Conservation (phyloP, 2,113 vertebrate species). For the Scophthalmus maximus region DNA sequence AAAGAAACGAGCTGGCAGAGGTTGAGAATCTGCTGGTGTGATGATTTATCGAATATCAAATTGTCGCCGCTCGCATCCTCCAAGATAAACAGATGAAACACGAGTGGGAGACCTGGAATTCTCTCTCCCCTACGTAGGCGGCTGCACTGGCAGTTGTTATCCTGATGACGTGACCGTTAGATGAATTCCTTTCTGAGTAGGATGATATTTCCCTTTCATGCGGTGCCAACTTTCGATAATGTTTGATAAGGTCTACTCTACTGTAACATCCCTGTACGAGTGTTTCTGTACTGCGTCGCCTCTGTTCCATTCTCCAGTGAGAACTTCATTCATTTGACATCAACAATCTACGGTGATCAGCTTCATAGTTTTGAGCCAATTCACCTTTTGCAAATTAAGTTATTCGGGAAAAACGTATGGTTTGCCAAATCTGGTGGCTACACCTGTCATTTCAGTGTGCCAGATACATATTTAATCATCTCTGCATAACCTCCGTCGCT, state of each 20-base stretch:
- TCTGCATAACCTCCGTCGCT: background rate
- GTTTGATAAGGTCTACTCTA: too few relatives aligned
- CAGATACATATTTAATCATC: background rate
- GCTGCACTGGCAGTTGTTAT: background rate
- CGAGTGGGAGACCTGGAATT: background rate
- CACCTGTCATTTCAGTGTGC: background rate
- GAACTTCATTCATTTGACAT: too few relatives aligned
- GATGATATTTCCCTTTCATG: background rate
- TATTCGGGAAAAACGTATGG: background rate
- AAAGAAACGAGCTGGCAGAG: background rate
- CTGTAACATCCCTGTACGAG: too few relatives aligned
- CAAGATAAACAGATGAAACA: slow-evolving; percentile 8
- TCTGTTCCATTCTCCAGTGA: too few relatives aligned
- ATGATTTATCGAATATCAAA: background rate
- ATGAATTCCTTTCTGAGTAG: background rate
- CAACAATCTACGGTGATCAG: too few relatives aligned
- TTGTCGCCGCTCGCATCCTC: background rate
- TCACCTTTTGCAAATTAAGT: background rate
- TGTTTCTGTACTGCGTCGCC: too few relatives aligned
- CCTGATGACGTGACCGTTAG: background rate
- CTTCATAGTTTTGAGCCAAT: too few relatives aligned
- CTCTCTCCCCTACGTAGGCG: background rate
- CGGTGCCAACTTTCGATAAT: background rate
- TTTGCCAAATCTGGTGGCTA: background rate
- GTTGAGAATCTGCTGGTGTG: background rate